These are phyloP conservation scores for Geopemphigus sp. DNA, from an alignment of 1,140 invertebrate genomes.

Conservation along the genomic window DNA sequence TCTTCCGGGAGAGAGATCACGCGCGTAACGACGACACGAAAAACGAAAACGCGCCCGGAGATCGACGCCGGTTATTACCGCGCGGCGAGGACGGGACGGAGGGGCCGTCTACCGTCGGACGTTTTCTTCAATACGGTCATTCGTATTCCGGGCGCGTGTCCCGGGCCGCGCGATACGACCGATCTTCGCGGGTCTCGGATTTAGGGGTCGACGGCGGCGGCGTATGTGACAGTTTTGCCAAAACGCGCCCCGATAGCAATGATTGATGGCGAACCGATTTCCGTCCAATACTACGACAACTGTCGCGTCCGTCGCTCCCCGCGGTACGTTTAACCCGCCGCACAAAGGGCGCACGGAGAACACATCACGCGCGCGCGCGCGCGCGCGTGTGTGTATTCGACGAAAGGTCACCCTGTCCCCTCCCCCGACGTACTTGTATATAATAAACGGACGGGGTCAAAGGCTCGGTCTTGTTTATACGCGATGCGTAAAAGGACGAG, in stretches of 20 bases:
- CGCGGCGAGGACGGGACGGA: too few relatives aligned
- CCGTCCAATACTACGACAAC: neutral
- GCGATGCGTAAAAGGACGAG: neutral
- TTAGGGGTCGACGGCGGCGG: neutral
- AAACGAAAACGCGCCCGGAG: too few relatives aligned
- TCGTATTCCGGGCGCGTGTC: slow-evolving; percentile 25
- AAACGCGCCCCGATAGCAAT: neutral
- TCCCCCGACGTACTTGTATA: neutral
- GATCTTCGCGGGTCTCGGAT: slow-evolving; percentile 6
- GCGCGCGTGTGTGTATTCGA: neutral
- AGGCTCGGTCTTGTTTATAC: slow-evolving; percentile 3
- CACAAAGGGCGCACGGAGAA: too few relatives aligned
- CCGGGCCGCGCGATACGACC: neutral
- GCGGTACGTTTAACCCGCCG: neutral
- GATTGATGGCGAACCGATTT: slow-evolving; percentile 34
- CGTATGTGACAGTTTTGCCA: slow-evolving; percentile 34
- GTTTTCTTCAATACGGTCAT: slow-evolving; percentile 18
- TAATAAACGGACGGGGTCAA: neutral
- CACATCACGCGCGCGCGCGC: too few relatives aligned
- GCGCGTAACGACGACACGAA: too few relatives aligned
- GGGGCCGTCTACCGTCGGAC: too few relatives aligned
- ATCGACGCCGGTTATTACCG: slow-evolving; percentile 21
- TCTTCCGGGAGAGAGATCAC: too few relatives aligned
- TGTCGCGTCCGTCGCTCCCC: neutral
- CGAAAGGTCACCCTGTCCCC: neutral